These are phyloP conservation scores for Chrysochloris asiatica DNA, from an alignment of 2,113 vertebrate genomes.

Conservation along the genomic window DNA sequence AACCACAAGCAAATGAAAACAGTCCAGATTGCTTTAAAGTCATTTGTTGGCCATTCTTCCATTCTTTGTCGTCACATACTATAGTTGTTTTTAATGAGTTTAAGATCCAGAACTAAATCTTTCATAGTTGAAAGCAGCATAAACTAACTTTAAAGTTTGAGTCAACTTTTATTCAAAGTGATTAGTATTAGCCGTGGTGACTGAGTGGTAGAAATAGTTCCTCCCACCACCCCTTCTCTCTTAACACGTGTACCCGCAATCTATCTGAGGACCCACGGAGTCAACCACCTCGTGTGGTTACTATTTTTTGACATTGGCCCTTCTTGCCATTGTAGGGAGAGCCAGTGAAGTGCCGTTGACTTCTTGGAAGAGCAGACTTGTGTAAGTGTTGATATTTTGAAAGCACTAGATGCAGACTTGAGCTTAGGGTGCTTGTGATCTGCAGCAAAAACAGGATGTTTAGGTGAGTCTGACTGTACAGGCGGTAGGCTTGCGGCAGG, in stretches of 20 bases:
- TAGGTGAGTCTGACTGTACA: slow-evolving; percentile 20
- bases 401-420: not conserved
- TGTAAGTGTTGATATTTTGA: slow-evolving; percentile 47
- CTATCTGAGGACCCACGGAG: not conserved
- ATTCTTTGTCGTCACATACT: not conserved
- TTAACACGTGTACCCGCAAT: rapidly evolving
- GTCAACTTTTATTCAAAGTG: not conserved
- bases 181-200: not conserved
- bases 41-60: not conserved
- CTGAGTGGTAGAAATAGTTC: not conserved
- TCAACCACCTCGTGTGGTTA: rapidly evolving
- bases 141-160: not conserved
- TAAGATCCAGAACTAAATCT: not conserved
- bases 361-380: not conserved
- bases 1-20: not conserved
- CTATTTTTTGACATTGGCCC: not conserved
- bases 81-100: not conserved
- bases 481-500: slow-evolving; percentile 30
- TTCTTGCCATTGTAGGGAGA: not conserved
- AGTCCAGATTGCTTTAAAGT: not conserved
- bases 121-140: not conserved
- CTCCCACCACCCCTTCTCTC: too few species aligned
- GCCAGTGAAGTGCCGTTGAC: not conserved
- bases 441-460: slow-evolving; percentile 73
- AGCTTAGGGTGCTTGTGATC: slow-evolving; percentile 40